Evolutionary conservation across 2,888 invertebrate genomes (phyloP), one percentile per base, ranked within the genome.

Genomic region (Hypselothyrea guttata): DNA sequence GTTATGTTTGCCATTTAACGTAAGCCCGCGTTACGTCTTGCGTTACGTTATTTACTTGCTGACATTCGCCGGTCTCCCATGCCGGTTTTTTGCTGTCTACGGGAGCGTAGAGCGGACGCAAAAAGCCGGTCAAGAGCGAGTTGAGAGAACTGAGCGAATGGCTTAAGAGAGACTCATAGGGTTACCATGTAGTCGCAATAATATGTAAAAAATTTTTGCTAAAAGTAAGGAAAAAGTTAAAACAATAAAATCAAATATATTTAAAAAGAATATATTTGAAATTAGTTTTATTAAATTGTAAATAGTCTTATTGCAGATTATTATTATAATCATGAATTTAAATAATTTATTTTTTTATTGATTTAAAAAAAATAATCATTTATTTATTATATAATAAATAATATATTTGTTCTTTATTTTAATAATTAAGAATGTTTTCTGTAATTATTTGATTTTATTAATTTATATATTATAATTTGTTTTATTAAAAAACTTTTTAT

Each of bases 51-150:
- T 35, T 40, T 55, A 31, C 54, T 27, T 42, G 41, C 33, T 28
- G 12, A 2, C 3, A 28, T 22, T 12, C 48, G 60, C 69, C 69
- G 69, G 69, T 67, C 60, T 67, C 58, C 53, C 47, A 62, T 74
- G 73, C 73, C 73, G 73, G 78, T 67, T 76, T 67, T 42, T 53
- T 57, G 48, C 47, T 47, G 45, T 11, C 55, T 40, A 44, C 35
- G 44, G 28, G 48, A 68, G 58, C 16, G 37, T 18, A 33, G 8
- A 22, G 41, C 48, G 27, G 18, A 46, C 22, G 28, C 46, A 67
- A 68, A 71, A 77, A 48, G 83, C 83, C 71, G 79, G 78, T 37
- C 35, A 35, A 52, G 53, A 45, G 54, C 40, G 33, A 5, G 4
- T 13, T 51, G 53, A 44, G 49, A 18, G 3, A 1, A 12, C 16